phyloP scores from a whole-genome alignment of 2,113 vertebrate genomes.

The Ailurus styani region DNA sequence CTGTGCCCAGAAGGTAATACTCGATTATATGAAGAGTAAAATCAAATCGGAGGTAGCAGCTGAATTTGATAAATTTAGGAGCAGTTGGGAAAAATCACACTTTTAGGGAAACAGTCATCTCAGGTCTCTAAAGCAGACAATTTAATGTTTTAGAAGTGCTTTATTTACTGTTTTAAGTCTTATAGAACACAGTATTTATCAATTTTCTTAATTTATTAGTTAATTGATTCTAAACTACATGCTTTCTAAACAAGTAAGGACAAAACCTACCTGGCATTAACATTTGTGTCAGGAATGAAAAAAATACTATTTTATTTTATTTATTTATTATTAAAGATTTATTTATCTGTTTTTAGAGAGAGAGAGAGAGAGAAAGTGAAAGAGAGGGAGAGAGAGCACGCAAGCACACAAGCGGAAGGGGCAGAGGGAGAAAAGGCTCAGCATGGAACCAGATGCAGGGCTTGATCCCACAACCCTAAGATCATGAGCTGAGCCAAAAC shows the following conservation, averaged over 20 bases:
- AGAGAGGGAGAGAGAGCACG: rapidly evolving
- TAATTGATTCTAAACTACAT: not conserved
- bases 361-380: not conserved
- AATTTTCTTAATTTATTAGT: not conserved
- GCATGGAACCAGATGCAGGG: not conserved
- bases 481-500: not conserved
- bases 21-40: not conserved
- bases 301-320: not conserved
- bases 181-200: not conserved
- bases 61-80: slow-evolving; percentile 18
- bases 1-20: not conserved
- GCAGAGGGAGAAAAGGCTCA: not conserved
- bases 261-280: not conserved
- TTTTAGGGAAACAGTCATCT: not conserved
- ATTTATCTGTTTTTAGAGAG: not conserved
- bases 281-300: not conserved
- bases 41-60: not conserved
- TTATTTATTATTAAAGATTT: not conserved
- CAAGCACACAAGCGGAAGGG: not conserved
- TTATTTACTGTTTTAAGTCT: not conserved
- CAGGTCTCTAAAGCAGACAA: not conserved
- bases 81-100: not conserved
- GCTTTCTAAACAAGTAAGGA: slow-evolving; percentile 33
- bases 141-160: not conserved
- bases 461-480: not conserved